A percentile compares a stretch with the other conserved stretches of the same genome.
Conservation (phyloP, 2,113 vertebrate species). For the Thunnus thynnus region DNA sequence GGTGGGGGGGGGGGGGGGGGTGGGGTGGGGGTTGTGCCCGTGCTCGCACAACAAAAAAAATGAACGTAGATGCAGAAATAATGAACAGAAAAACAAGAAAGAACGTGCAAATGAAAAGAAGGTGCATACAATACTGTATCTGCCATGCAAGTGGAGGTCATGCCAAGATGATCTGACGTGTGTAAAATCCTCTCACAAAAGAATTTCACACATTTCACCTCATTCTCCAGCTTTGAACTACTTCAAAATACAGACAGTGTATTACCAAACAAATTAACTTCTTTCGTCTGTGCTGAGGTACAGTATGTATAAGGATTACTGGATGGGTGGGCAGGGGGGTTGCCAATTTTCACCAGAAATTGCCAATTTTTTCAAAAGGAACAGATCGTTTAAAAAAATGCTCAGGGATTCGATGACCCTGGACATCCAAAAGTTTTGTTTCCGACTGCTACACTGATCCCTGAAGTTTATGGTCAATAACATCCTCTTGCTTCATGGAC, state of each 20-base stretch:
- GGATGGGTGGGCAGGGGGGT: too few species aligned
- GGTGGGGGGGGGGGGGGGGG: constrained; percentile 9
- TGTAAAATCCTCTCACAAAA: constrained; percentile 51
- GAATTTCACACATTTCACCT: constrained; percentile 46
- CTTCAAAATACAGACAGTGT: neutral
- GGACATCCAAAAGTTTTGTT: neutral
- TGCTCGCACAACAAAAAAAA: constrained; percentile 37
- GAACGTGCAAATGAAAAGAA: constrained; percentile 29
- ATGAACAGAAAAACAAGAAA: constrained; percentile 72
- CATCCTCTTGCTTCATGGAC: neutral
- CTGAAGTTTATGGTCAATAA: neutral
- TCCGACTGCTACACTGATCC: neutral
- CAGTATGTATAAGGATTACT: too few species aligned
- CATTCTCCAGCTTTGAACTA: constrained; percentile 20
- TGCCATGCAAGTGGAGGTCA: constrained; percentile 48
- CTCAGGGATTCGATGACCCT: neutral
- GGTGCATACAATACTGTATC: constrained; percentile 18
- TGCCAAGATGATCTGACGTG: constrained; percentile 65
- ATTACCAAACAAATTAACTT: constrained; percentile 21
- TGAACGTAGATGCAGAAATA: constrained; percentile 66
- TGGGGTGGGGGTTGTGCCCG: neutral
- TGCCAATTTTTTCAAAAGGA: too few species aligned
- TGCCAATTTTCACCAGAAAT: neutral
- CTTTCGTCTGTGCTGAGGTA: neutral
- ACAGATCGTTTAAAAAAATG: neutral